Conservation (phyloP, 2,888 invertebrate genomes). For the Serrognathus titanus region DNA sequence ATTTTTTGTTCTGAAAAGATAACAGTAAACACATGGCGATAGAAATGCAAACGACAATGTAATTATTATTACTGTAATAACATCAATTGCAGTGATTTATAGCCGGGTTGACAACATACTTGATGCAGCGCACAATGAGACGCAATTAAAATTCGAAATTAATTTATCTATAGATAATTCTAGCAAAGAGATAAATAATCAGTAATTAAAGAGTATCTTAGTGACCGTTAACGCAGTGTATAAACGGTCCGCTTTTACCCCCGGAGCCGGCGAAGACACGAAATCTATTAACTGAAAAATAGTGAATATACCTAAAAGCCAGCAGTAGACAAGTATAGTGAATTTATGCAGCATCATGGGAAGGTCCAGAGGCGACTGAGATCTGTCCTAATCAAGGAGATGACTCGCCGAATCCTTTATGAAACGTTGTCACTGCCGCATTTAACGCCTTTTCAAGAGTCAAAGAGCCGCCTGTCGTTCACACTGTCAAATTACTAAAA, state of each 20-base stretch:
- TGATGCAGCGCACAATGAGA: neutral
- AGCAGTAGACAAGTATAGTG: slow-evolving; percentile 20
- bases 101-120: slow-evolving; percentile 1
- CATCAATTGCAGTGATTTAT: slow-evolving; percentile 27
- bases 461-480: slow-evolving; percentile 38
- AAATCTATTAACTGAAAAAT: slow-evolving; percentile 23
- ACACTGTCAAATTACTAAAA: slow-evolving; percentile 42
- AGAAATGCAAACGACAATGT: slow-evolving; percentile 15
- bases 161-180: neutral
- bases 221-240: too few species aligned
- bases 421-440: slow-evolving; percentile 47
- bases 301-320: slow-evolving; percentile 21
- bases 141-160: neutral
- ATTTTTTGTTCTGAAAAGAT: neutral
- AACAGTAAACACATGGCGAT: slow-evolving; percentile 12
- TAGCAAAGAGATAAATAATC: too few species aligned
- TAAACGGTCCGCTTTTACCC: too few species aligned
- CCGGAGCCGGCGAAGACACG: slow-evolving; percentile 7
- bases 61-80: slow-evolving; percentile 23
- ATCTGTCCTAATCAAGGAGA: slow-evolving; percentile 49
- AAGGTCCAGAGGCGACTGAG: slow-evolving; percentile 44
- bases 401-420: slow-evolving; percentile 41
- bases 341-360: slow-evolving; percentile 46
- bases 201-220: too few species aligned
- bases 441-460: slow-evolving; percentile 35